phyloP scores from a whole-genome alignment of 1,140 invertebrate species.

The Drosophila kikkawai region DNA sequence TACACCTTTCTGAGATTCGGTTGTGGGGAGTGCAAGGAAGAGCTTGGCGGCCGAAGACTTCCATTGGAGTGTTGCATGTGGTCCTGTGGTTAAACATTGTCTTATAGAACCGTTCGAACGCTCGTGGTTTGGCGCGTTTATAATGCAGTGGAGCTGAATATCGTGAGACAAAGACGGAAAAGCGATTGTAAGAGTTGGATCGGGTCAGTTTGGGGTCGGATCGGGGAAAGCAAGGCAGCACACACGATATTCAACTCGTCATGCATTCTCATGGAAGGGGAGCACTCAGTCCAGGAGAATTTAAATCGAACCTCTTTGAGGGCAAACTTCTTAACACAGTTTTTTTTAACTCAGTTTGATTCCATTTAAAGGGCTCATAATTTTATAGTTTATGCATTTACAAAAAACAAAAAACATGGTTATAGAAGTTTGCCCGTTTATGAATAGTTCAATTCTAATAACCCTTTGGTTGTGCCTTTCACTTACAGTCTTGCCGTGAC shows the following conservation, averaged over 20 bases:
- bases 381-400: neutral
- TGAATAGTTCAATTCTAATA: constrained; percentile 16
- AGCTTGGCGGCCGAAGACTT: constrained; percentile 83
- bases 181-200: constrained; percentile 54
- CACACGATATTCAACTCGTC: constrained; percentile 82
- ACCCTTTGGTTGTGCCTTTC: constrained; percentile 19
- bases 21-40: constrained; percentile 84
- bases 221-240: constrained; percentile 36
- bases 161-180: constrained; percentile 77
- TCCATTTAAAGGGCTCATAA: neutral
- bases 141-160: constrained; percentile 85
- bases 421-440: neutral
- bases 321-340: neutral
- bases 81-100: constrained; percentile 85
- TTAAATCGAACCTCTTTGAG: constrained; percentile 7
- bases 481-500: constrained; percentile 85
- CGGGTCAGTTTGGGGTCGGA: constrained; percentile 12
- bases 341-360: neutral
- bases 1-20: constrained; percentile 80
- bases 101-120: constrained; percentile 85
- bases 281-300: constrained; percentile 27
- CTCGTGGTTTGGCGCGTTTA: constrained; percentile 84
- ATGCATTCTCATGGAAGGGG: constrained; percentile 62
- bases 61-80: constrained; percentile 79
- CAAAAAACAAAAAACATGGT: neutral